Evolutionary conservation across 2,797 vertebrate species (phyloP).

Genomic region (Ambastaia sidthimunki): DNA sequence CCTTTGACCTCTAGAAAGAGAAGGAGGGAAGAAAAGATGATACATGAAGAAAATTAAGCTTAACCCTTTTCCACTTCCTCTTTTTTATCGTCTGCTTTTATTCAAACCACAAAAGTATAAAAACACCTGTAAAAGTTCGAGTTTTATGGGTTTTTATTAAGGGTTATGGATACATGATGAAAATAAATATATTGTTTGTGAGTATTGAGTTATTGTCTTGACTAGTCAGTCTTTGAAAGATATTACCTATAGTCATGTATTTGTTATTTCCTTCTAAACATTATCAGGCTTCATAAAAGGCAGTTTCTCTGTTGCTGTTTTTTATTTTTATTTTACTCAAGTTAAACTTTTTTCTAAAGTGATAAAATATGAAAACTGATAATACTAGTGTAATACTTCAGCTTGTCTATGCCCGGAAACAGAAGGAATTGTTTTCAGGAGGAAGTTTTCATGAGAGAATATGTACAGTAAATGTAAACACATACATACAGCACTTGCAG

Average conservation of each 20-base stretch:
- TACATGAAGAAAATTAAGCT: slow-evolving; percentile 15
- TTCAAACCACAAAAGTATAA: too few species aligned
- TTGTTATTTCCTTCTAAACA: too few species aligned
- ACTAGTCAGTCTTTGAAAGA: too few species aligned
- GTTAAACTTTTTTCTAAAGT: neutral
- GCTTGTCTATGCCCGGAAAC: neutral
- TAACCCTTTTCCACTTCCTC: slow-evolving; percentile 62
- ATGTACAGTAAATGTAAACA: slow-evolving; percentile 63
- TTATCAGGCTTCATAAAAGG: too few species aligned
- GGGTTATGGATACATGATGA: slow-evolving; percentile 90
- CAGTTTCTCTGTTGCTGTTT: neutral
- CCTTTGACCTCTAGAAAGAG: slow-evolving; percentile 71
- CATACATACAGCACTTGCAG: too few species aligned
- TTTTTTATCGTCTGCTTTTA: slow-evolving; percentile 47
- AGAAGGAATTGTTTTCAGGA: neutral
- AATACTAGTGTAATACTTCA: neutral
- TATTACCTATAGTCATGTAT: too few species aligned
- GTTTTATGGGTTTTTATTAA: slow-evolving; percentile 77
- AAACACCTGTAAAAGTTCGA: slow-evolving; percentile 87
- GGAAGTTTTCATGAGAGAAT: too few species aligned
- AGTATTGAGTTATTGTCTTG: too few species aligned
- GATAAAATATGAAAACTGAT: neutral
- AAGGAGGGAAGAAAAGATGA: slow-evolving; percentile 13
- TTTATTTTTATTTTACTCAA: neutral
- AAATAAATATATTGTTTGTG: slow-evolving; percentile 66